Percentiles rank a stretch among this genome's conserved stretches.
Conservation (phyloP, 2,888 invertebrate genomes). For the Schizaphis graminum region DNA sequence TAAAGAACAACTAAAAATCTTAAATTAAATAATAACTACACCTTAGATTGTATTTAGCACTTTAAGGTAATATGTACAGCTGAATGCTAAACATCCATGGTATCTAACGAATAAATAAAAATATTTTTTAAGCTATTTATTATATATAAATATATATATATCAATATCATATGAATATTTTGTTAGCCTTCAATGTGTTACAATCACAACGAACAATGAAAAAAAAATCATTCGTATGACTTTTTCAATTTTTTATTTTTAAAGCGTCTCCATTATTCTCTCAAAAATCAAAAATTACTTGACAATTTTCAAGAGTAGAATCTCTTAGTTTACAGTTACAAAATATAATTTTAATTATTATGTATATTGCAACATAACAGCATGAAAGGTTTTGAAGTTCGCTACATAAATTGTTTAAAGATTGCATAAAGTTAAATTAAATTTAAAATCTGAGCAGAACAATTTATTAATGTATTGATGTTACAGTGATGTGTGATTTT, state of each 20-base stretch:
- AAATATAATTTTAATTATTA: too few relatives aligned
- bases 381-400: too few relatives aligned
- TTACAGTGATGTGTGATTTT: too few relatives aligned
- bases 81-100: not conserved
- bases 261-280: not conserved
- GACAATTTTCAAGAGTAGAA: not conserved
- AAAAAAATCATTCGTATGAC: not conserved
- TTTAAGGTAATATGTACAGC: not conserved
- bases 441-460: too few relatives aligned
- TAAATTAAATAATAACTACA: not conserved
- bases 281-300: not conserved
- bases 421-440: too few relatives aligned
- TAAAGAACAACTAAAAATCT: not conserved
- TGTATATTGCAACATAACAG: too few relatives aligned
- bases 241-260: not conserved
- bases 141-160: not conserved
- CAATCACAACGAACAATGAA: not conserved
- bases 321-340: too few relatives aligned
- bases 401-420: too few relatives aligned
- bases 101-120: not conserved
- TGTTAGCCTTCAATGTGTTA: too few relatives aligned
- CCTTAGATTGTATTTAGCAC: not conserved
- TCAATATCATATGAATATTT: not conserved
- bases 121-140: not conserved
- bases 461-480: too few relatives aligned